phyloP scores from a whole-genome alignment of 2,797 vertebrate species.

The Onychomys leucogaster region DNA sequence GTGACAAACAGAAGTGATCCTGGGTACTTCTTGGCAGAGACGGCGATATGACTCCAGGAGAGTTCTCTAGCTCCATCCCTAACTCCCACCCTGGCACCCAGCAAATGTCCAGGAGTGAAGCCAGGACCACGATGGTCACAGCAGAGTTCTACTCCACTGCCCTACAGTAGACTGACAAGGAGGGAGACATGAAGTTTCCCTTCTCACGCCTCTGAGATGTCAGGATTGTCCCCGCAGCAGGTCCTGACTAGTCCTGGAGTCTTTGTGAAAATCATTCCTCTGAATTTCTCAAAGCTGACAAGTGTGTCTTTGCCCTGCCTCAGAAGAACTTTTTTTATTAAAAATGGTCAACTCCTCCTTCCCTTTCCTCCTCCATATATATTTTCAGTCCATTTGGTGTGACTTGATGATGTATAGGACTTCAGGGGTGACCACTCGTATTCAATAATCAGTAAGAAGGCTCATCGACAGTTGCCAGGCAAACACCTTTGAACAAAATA shows the following conservation, averaged over 20 bases:
- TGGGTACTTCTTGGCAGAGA: no score
- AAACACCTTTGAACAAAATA: not conserved
- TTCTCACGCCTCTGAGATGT: not conserved
- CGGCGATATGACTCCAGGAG: fast-evolving
- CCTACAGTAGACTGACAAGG: fast-evolving
- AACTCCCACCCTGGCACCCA: not conserved
- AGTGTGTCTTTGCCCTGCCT: not conserved
- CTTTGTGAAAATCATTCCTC: not conserved
- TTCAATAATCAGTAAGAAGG: not conserved
- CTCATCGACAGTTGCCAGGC: not conserved
- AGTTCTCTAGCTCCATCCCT: not conserved
- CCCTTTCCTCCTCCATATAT: not conserved
- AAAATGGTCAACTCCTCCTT: not conserved
- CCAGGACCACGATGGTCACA: fast-evolving
- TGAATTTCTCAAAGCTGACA: not conserved
- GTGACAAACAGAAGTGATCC: not conserved
- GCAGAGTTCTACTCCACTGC: not conserved
- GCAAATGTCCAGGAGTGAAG: not conserved
- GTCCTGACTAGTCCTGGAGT: not conserved
- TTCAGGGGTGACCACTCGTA: not conserved
- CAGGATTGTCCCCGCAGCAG: not conserved
- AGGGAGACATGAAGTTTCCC: not conserved
- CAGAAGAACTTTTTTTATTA: not conserved
- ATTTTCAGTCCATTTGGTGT: not conserved
- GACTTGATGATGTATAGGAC: not conserved